Evolutionary conservation across 1,140 invertebrate species (phyloP).

Genomic region (Aricia agestis): DNA sequence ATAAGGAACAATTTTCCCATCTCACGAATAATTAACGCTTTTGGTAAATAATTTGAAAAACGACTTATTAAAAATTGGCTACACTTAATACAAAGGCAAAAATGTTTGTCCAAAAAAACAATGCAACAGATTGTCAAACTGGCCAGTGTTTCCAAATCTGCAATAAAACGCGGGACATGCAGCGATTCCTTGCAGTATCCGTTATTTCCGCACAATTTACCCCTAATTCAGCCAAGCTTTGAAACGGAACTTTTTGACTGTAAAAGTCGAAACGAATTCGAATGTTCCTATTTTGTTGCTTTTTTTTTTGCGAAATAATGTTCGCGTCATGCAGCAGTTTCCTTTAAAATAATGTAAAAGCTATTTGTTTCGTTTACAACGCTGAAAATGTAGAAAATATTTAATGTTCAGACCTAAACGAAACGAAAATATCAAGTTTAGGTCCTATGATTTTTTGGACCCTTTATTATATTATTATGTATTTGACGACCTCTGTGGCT

Average conservation of each 20-base stretch:
- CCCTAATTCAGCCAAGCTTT: not conserved
- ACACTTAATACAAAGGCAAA: no score
- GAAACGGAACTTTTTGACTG: not conserved
- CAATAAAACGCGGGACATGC: not conserved
- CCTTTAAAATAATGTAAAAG: no score
- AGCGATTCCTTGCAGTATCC: not conserved
- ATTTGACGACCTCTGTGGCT: no score
- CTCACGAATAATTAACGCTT: not conserved
- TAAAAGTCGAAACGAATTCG: not conserved
- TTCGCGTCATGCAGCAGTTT: not conserved
- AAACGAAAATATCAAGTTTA: no score
- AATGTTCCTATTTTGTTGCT: not conserved
- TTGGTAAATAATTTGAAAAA: not conserved
- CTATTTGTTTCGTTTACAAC: no score
- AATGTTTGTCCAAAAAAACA: not conserved
- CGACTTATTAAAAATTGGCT: no score
- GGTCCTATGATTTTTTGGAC: no score
- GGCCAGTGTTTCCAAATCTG: not conserved
- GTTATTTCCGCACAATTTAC: constrained; percentile 2
- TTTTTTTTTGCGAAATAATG: not conserved
- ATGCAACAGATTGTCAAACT: not conserved
- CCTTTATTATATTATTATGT: no score
- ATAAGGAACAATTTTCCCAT: not conserved
- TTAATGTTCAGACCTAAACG: no score
- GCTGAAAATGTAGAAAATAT: no score